Evolutionary conservation across 2,797 vertebrate genomes (phyloP), one percentile per base, ranked within the genome.

Genomic region (Gymnoscopelus braueri): DNA sequence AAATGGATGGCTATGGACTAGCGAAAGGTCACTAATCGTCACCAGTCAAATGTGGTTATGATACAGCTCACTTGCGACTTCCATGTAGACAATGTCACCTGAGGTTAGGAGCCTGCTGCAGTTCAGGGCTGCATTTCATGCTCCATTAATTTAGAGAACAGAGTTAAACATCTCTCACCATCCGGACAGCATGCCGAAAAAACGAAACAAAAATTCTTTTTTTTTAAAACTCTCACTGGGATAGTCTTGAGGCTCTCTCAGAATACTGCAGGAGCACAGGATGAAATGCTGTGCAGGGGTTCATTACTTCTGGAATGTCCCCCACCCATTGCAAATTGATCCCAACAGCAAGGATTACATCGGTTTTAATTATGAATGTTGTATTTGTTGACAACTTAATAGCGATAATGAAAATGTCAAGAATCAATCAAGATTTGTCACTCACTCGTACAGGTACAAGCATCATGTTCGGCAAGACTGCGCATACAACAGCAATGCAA

Each of bases 11-110:
- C 86, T 87, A 71, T 84, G 87, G 81, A 91, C 80, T 65, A 77
- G 83, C 80, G 58, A 94, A 93, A 94, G 91, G 94, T 94, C 92
- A 93, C 82, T 87, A 88, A 92, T 89, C 87, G 84, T 92, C 90
- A 90, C 85, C 80, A 92, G 91, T 94, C 90, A 91, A 90, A 90
- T 90, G 88, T 10, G 60, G 91, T 94, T 94, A 92, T 84, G 81
- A 76, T 76, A 89, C 77, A 71, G 59, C 81, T 81, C 84, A 79
- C 85, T 85, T 79, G 84, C 75, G 64, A 71, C 75, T 83, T 69
- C 75, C 78, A 55, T 66, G 82, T 61, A 69, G 84, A 81, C 84
- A 61, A 62, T 75, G 75, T 91, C 88, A 91, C 88, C 88, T 87
- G 89, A 82, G 86, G 75, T 88, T 87, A 69, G 87, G 78, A 80